Percentiles rank a stretch among this genome's conserved stretches.
phyloP scores from a whole-genome alignment of 2,113 vertebrate genomes.

The Ceyx margarethae region DNA sequence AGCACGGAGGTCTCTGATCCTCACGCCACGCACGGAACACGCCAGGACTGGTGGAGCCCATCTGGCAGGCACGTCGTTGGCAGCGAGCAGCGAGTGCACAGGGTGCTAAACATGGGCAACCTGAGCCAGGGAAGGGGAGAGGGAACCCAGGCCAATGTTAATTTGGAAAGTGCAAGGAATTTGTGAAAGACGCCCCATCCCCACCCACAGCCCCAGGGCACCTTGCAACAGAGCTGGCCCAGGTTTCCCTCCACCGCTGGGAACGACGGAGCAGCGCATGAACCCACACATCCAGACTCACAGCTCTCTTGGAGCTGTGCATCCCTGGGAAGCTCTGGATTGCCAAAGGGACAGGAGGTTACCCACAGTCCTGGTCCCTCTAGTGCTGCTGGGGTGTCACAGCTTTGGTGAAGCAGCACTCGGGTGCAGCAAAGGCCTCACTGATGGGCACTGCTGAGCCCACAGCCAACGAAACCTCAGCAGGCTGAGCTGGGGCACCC shows the following conservation, averaged over 20 bases:
- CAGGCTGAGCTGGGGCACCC: neutral
- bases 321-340: neutral
- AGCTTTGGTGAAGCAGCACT: fast-evolving
- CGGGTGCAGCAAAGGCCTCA: neutral
- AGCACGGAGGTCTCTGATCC: neutral
- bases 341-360: neutral
- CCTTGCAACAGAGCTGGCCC: neutral
- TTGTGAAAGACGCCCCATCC: neutral
- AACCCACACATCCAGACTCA: neutral
- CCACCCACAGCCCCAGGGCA: neutral
- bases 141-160: neutral
- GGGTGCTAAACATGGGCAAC: neutral
- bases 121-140: neutral
- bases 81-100: fast-evolving
- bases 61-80: neutral
- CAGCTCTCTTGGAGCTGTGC: neutral
- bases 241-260: neutral
- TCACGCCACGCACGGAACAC: neutral
- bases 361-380: fast-evolving
- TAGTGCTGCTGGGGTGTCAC: neutral
- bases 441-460: neutral
- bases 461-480: fast-evolving
- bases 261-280: fast-evolving
- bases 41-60: neutral
- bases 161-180: neutral